Evolutionary conservation across 1,140 invertebrate genomes (phyloP).

Genomic region (Heliconius hewitsoni): DNA sequence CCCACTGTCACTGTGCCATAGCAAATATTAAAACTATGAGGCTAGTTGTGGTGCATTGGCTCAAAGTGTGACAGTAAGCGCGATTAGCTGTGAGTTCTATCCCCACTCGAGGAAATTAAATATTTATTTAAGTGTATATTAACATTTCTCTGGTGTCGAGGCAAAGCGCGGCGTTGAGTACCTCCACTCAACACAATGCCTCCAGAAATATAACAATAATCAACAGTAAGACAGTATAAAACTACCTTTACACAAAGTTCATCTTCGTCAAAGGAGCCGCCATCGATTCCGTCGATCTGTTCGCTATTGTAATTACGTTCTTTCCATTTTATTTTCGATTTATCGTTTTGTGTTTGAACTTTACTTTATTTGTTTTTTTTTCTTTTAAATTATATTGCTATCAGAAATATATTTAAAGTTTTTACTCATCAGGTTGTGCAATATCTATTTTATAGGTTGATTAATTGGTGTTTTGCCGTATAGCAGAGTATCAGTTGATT

Average conservation of each 20-base stretch:
- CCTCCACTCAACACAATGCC: too few species aligned
- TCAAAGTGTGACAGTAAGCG: too few species aligned
- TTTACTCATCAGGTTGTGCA: not conserved
- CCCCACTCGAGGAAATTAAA: too few species aligned
- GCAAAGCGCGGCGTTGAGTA: too few species aligned
- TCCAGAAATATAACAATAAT: too few species aligned
- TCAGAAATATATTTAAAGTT: not conserved
- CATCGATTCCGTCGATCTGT: conserved; percentile 55
- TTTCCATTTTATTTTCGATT: conserved; percentile 52
- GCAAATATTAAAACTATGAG: too few species aligned
- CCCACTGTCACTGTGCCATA: too few species aligned
- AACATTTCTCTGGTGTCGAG: too few species aligned
- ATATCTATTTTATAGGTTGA: not conserved
- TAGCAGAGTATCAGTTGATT: too few species aligned
- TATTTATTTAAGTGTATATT: too few species aligned
- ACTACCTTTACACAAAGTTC: conserved; percentile 32
- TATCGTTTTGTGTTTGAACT: conserved; percentile 36
- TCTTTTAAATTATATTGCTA: not conserved
- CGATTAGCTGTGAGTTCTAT: too few species aligned
- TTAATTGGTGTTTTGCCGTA: not conserved
- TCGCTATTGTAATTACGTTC: conserved; percentile 55
- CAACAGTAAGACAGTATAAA: conserved; percentile 17
- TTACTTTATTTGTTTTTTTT: conserved; percentile 14
- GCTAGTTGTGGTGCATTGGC: too few species aligned
- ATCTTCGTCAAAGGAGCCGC: conserved; percentile 52